Evolutionary conservation across 1,140 invertebrate species (phyloP).

Genomic region (Brachionus asplanchnoidis): DNA sequence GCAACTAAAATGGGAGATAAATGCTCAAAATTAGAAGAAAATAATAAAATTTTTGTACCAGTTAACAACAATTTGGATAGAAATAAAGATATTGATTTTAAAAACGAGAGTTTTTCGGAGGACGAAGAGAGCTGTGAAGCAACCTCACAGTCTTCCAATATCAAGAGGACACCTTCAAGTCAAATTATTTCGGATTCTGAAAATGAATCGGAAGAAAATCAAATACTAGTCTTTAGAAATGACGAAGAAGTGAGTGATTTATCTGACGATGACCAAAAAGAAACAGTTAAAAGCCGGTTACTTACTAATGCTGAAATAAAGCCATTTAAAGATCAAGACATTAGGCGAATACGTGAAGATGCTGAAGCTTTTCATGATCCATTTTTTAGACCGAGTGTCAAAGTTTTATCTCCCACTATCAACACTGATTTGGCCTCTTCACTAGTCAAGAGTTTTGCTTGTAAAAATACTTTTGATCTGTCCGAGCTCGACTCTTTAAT

Average conservation of each 20-base stretch:
- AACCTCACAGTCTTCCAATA: not conserved
- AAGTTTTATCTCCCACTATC: not conserved
- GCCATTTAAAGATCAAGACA: not conserved
- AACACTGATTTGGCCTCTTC: not conserved
- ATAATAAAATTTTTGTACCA: not conserved
- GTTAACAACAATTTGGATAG: not conserved
- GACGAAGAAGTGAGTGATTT: not conserved
- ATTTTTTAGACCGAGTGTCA: not conserved
- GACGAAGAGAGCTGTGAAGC: not conserved
- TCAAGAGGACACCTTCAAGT: not conserved
- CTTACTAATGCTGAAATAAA: not conserved
- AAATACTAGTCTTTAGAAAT: not conserved
- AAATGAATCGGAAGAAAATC: not conserved
- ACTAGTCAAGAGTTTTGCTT: not conserved
- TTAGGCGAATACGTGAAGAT: not conserved
- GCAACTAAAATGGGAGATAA: conserved; percentile 1
- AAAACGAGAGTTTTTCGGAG: not conserved
- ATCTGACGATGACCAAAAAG: not conserved
- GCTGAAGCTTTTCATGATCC: not conserved
- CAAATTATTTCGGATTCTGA: not conserved
- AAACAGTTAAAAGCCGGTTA: not conserved
- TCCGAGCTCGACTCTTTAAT: not conserved
- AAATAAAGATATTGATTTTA: not conserved
- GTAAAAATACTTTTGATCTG: not conserved
- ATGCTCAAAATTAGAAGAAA: conserved; percentile 13